Conservation (phyloP, 1,140 invertebrate species). For the Laupala kohalensis region DNA sequence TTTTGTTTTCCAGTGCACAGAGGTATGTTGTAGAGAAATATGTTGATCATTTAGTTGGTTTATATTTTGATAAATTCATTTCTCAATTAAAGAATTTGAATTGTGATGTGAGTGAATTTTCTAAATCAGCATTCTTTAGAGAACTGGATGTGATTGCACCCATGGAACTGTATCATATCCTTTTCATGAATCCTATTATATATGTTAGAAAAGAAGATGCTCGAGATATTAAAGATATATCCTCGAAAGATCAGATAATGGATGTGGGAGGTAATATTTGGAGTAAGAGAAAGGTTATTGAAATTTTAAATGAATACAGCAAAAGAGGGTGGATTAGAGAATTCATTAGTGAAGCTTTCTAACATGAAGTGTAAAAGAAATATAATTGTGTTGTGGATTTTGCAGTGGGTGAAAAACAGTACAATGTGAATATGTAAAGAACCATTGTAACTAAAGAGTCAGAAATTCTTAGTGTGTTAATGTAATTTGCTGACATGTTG, state of each 20-base stretch:
- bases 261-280: not conserved
- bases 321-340: constrained; percentile 1
- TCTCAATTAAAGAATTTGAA: not conserved
- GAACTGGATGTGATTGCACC: constrained; percentile 2
- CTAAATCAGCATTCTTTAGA: not conserved
- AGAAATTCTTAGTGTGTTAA: no score
- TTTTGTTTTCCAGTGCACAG: constrained; percentile 5
- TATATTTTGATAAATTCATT: constrained; percentile 6
- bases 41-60: constrained; percentile 5
- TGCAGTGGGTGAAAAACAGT: not conserved
- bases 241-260: not conserved
- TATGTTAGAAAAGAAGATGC: not conserved
- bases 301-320: not conserved
- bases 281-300: not conserved
- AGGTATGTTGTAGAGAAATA: not conserved
- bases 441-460: not conserved
- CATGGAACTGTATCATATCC: not conserved
- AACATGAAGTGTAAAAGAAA: not conserved
- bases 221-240: not conserved
- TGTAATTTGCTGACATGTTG: no score
- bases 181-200: not conserved
- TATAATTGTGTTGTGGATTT: not conserved
- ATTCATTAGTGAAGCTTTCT: no score
- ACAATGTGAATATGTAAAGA: not conserved
- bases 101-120: constrained; percentile 1